phyloP scores from a whole-genome alignment of 2,113 vertebrate species.

The Myanophis thanlyinensis region DNA sequence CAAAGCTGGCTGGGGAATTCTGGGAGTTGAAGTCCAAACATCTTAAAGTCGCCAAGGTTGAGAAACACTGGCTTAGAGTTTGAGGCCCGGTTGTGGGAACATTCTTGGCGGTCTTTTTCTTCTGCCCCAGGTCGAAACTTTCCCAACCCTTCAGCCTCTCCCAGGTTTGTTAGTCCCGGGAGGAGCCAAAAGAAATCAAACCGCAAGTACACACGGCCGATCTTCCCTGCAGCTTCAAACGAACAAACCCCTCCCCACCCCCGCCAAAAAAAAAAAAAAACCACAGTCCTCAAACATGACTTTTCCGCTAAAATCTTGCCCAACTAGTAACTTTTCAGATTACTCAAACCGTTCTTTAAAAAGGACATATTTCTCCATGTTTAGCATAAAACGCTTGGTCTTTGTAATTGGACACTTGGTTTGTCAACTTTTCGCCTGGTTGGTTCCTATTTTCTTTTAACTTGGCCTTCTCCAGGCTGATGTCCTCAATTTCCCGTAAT shows the following conservation, averaged over 20 bases:
- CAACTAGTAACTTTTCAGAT: background rate
- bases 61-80: background rate
- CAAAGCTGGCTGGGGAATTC: too few species aligned
- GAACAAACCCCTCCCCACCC: too few species aligned
- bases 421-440: background rate
- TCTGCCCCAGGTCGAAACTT: background rate
- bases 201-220: too few species aligned
- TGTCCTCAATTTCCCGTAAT: background rate
- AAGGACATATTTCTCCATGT: background rate
- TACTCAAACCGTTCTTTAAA: background rate
- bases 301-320: background rate
- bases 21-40: too few species aligned
- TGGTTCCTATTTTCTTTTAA: background rate
- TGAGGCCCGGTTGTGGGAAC: background rate
- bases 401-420: background rate
- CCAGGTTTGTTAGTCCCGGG: background rate
- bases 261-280: background rate
- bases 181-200: background rate
- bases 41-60: too few species aligned
- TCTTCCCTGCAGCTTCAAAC: background rate
- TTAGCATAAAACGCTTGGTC: background rate
- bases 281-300: background rate
- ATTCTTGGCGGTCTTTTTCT: background rate
- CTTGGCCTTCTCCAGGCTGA: background rate
- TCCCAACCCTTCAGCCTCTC: background rate